Base-by-base conservation (phyloP, 1,140 invertebrate genomes). In the Drosophila varians region DNA sequence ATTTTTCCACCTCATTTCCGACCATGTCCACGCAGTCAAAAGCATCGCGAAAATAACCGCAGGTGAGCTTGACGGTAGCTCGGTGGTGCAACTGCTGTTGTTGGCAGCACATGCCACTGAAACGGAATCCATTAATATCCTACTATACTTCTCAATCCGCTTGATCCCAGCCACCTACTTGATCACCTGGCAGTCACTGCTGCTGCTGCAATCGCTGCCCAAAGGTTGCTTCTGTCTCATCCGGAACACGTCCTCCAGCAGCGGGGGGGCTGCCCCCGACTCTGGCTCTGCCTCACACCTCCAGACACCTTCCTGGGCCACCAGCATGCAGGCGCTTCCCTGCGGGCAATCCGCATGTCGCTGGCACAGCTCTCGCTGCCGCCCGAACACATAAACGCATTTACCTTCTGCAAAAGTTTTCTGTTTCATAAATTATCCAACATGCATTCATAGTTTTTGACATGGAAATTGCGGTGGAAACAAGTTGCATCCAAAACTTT, bases 31-130 rank as follows among this genome's bases (percentile, higher is more conserved):
- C 96, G 92, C 97, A 98, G 16, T 96, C 95, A 8, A 97, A 92
- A 11, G 96, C 95, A 76, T 97, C 96, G 80, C 96, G 97, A 94
- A 97, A 98, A 91, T 97, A 97, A 5, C 95, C 96, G 91, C 96
- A 97, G 66, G 96, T 95, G 93, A 97, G 90, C 96, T 93, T 38
- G 95, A 94, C 53, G 95, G 94, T 92, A 96, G 38, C 96, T 40
- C 96, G 93, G 90, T 98, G 96, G 42, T 89, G 60, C 77, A 96
- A 93, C 58, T 96, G 93, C 72, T 97, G 96, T 52, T 97, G 92
- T 90, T 97, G 96, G 91, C 97, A 98, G 91, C 97, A 98, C 12
- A 98, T 93, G 19, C 96, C 96, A 36, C 95, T 91, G 46, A 23
- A 51, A 54, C 0, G 14, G 16, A 18, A 4, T 21, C 4, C 8